Conservation (phyloP, 1,140 invertebrate species). For the Ceratitis capitata region DNA sequence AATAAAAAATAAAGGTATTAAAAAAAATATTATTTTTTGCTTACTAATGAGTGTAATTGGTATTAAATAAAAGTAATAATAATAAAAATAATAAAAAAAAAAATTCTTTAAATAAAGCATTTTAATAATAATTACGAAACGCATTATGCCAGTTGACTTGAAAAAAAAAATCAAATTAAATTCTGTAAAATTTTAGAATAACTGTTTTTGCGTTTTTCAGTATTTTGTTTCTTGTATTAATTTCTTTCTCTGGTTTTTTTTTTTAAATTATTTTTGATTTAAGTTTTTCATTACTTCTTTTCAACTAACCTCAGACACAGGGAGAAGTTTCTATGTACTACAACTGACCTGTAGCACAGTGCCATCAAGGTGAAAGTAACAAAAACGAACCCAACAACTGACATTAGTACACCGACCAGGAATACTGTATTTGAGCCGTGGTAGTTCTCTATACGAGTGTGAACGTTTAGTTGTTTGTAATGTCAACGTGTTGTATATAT, state of each 20-base stretch:
- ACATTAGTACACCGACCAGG: conserved; percentile 97
- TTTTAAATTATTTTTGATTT: conserved; percentile 47
- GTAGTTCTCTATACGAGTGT: conserved; percentile 80
- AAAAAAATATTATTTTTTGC: background rate
- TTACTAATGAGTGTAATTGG: background rate
- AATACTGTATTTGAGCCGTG: conserved; percentile 94
- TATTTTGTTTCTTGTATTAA: conserved; percentile 47
- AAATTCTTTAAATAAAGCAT: background rate
- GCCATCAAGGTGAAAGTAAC: conserved; percentile 97
- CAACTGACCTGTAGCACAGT: conserved; percentile 99
- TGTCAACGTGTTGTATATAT: conserved; percentile 39
- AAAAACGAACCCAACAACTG: conserved; percentile 98
- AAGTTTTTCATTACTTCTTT: conserved; percentile 69
- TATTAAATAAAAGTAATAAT: too few relatives aligned
- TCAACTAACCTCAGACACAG: conserved; percentile 94
- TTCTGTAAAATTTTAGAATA: conserved; percentile 1
- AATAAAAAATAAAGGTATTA: background rate
- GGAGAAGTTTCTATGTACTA: conserved; percentile 97
- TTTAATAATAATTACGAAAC: background rate
- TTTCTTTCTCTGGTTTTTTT: conserved; percentile 44
- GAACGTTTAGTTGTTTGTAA: conserved; percentile 47
- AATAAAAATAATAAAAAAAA: background rate
- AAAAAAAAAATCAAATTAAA: background rate
- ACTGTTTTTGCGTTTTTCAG: background rate
- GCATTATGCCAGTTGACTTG: background rate